Percentiles rank a stretch among this genome's conserved stretches.
phyloP scores from a whole-genome alignment of 2,888 invertebrate genomes.

The Eristalis arbustorum region DNA sequence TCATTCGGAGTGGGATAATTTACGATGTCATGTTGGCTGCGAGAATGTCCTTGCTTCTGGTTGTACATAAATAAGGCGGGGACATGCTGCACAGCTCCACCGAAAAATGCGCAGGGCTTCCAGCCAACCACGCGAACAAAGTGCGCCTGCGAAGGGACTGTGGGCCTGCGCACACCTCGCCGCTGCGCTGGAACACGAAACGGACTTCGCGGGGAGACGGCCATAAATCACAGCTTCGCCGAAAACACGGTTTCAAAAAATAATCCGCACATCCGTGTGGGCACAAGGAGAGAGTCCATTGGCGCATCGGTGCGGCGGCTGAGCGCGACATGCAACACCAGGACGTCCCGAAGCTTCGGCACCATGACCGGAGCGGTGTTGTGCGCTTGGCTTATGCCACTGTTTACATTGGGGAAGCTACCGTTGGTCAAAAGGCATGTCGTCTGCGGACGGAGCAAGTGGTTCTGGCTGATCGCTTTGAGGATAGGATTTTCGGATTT shows the following conservation, averaged over 20 bases:
- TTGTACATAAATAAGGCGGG: slow-evolving; percentile 22
- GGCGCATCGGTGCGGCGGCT: slow-evolving; percentile 23
- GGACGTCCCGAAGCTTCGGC: neutral
- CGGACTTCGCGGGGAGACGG: slow-evolving; percentile 9
- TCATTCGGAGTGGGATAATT: slow-evolving; percentile 51
- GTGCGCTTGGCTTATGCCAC: slow-evolving; percentile 35
- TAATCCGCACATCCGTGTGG: slow-evolving; percentile 42
- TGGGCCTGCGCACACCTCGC: slow-evolving; percentile 9
- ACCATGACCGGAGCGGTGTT: slow-evolving; percentile 49
- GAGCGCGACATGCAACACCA: slow-evolving; percentile 19
- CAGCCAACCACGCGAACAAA: slow-evolving; percentile 56
- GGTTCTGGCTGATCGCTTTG: neutral
- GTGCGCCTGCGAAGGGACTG: slow-evolving; percentile 41
- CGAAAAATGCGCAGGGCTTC: slow-evolving; percentile 1
- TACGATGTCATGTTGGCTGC: slow-evolving; percentile 36
- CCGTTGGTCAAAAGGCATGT: slow-evolving; percentile 52
- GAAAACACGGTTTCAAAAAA: slow-evolving; percentile 46
- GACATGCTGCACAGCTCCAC: neutral
- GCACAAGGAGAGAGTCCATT: neutral
- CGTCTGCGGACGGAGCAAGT: slow-evolving; percentile 3
- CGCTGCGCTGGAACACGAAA: slow-evolving; percentile 9
- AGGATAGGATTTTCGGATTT: neutral
- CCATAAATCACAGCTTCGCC: slow-evolving; percentile 56
- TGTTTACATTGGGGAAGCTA: slow-evolving; percentile 50
- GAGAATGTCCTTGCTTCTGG: slow-evolving; percentile 64